Percentiles rank a stretch among this genome's conserved stretches.
Conservation (phyloP, 1,140 invertebrate genomes). For the Arion vulgaris region DNA sequence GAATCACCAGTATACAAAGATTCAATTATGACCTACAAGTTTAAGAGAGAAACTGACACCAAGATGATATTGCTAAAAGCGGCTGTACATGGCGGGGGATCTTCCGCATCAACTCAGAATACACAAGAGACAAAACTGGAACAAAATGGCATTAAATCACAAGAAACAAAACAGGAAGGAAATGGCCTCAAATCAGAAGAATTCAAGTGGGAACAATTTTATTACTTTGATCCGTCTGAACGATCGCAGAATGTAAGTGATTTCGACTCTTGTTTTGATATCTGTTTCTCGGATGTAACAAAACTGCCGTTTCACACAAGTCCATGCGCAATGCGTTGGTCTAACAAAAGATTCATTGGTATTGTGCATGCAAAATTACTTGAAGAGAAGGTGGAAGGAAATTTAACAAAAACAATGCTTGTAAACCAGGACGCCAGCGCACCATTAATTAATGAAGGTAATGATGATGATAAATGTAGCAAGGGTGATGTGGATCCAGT, state of each 20-base stretch:
- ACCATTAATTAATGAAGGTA: not conserved
- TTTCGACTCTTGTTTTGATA: not conserved
- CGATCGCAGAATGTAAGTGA: not conserved
- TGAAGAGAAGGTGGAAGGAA: not conserved
- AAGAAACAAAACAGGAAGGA: no score
- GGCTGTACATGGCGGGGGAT: not conserved
- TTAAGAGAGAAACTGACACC: not conserved
- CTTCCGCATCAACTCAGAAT: not conserved
- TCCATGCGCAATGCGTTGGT: not conserved
- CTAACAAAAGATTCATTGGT: not conserved
- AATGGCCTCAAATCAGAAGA: not conserved
- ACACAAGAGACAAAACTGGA: not conserved
- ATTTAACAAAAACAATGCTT: not conserved
- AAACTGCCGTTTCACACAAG: not conserved
- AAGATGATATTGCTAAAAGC: not conserved
- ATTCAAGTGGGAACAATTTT: not conserved
- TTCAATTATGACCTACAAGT: constrained; percentile 3
- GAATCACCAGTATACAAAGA: not conserved
- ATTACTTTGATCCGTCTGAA: not conserved
- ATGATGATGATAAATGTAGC: no score
- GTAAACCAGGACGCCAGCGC: not conserved
- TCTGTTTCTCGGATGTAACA: not conserved
- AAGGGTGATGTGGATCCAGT: not conserved
- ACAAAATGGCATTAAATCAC: no score
- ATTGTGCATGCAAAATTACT: not conserved